Percentiles rank a stretch among this genome's conserved stretches.
Evolutionary conservation across 2,113 vertebrate genomes (phyloP).

Genomic region (Oryzias woworae): DNA sequence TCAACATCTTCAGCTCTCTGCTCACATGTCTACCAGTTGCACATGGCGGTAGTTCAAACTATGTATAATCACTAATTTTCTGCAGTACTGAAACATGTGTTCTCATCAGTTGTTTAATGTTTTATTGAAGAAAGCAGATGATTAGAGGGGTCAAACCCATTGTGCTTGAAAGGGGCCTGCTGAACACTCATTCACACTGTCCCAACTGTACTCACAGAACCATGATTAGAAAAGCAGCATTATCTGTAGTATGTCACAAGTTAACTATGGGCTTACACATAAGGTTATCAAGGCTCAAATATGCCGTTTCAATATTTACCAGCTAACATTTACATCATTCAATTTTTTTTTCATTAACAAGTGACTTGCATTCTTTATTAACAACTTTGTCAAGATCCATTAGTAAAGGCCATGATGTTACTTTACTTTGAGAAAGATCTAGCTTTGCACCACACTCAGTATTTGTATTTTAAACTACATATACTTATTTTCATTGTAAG

Average conservation of each 20-base stretch:
- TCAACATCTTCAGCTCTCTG: conserved; percentile 17
- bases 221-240: neutral
- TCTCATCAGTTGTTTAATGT: neutral
- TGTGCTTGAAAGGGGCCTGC: conserved; percentile 57
- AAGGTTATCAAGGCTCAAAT: neutral
- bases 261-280: conserved; percentile 1
- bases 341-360: conserved; percentile 14
- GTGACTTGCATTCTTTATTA: conserved; percentile 45
- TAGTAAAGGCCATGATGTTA: conserved; percentile 52
- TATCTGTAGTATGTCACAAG: conserved; percentile 19
- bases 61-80: conserved; percentile 39
- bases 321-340: conserved; percentile 17
- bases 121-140: neutral
- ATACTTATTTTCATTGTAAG: conserved; percentile 34
- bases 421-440: conserved; percentile 58
- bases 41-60: conserved; percentile 15
- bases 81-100: conserved; percentile 15
- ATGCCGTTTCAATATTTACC: conserved; percentile 8
- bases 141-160: neutral
- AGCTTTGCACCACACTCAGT: conserved; percentile 61
- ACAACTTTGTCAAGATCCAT: conserved; percentile 28
- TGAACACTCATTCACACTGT: conserved; percentile 36
- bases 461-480: conserved; percentile 52
- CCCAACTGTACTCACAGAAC: conserved; percentile 1
- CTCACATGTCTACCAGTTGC: conserved; percentile 49